These are phyloP conservation scores for Dromas ardeola DNA, from an alignment of 2,113 vertebrate species.

Conservation along the genomic window DNA sequence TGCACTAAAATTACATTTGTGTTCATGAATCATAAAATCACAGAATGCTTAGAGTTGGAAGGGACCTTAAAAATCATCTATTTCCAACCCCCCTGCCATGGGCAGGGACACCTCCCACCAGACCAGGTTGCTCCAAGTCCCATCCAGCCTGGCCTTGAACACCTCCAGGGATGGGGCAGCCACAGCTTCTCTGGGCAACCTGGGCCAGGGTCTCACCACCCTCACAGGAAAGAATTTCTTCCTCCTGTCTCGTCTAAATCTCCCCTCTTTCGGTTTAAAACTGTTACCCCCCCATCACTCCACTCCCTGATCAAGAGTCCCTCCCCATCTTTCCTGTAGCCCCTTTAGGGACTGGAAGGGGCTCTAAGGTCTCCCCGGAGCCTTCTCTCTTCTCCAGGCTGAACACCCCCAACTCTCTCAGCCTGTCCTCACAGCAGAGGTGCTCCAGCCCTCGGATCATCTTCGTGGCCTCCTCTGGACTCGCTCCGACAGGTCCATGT, in stretches of 20 bases:
- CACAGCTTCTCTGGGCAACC: background rate
- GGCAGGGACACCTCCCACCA: background rate
- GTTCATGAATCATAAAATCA: background rate
- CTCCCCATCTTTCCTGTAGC: background rate
- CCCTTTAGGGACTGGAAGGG: background rate
- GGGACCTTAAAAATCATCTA: background rate
- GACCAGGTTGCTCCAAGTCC: background rate
- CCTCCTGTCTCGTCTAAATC: background rate
- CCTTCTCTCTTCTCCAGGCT: background rate
- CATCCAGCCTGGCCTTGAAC: background rate
- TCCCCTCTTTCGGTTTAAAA: background rate
- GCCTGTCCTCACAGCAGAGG: background rate
- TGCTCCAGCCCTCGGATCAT: background rate
- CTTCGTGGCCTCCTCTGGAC: background rate
- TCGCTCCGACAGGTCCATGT: background rate
- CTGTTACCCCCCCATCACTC: background rate
- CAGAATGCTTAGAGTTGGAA: background rate
- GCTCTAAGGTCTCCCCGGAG: background rate
- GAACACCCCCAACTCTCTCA: background rate
- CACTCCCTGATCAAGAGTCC: background rate
- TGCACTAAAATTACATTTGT: background rate
- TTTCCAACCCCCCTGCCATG: background rate
- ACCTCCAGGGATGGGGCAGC: background rate
- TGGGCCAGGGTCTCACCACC: background rate
- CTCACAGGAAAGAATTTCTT: background rate